Evolutionary conservation across 2,888 invertebrate genomes (phyloP), one percentile per base, ranked within the genome.

Genomic region (Ectobius pallidus): DNA sequence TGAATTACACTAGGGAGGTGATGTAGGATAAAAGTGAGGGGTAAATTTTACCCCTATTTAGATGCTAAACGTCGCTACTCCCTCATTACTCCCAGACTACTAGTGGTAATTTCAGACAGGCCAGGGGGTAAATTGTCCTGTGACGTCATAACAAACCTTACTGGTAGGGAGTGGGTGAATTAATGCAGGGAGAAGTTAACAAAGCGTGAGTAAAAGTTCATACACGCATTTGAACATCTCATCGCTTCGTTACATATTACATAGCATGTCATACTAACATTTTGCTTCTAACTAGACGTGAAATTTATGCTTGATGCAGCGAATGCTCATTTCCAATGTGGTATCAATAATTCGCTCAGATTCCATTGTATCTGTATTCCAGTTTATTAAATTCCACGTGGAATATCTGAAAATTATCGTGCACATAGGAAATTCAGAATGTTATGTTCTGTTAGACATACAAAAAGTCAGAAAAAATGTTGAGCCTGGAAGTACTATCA

Each of bases 71-170:
- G 30, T 65, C 18, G 44, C 65, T 65, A n/a, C n/a, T n/a, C 65
- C 65, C 65, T 18, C 65, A 44, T 65, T 11, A 65, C 30, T 58
- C 58, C 30, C n/a, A 58, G 58, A 58, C n/a, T 30, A 27, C 27
- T 58, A 52, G 58, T 30, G 65, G 65, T 65, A 65, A 65, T 65
- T 65, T 65, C 65, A 65, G 65, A 27, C 65, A 46, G 44, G 65
- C 65, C 65, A 65, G 65, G 65, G 65, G 65, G 65, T 65, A 65
- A 65, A 65, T 46, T 65, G 65, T 65, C 65, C 65, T 30, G 42
- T 65, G 65, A 65, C 65, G 65, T 32, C 27, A 34, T n/a, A 46
- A 65, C 65, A 65, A 65, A 65, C 44, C 63, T 25, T 25, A 52
- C n/a, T 25, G 30, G 20, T 44, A 20, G 65, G 25, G 65, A 65